Base-by-base conservation (phyloP, 2,797 vertebrate species). In the Spinibarbus caldwelli region DNA sequence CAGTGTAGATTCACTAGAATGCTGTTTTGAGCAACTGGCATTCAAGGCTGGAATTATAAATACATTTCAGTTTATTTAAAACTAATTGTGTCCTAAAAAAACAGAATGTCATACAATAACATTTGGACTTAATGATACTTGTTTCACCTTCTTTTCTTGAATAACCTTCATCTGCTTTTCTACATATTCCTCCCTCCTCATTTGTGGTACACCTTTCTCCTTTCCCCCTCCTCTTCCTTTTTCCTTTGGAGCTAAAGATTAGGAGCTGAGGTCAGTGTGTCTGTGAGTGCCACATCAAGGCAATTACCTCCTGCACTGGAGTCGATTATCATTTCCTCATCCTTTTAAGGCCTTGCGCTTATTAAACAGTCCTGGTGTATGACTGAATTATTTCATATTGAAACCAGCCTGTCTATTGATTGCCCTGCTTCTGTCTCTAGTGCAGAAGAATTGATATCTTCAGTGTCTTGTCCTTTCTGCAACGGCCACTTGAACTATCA, bases 281-380 rank as follows among this genome's bases (percentile, higher is more conserved):
- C 43, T 85, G 36, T 47, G 84, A 79, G 52, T 72, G 62, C 70
- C 54, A 82, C 38, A 64, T 64, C 68, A 85, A 64, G 26, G 36
- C 78, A 82, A 86, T 87, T 87, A 86, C 67, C 78, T 66, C 77
- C 54, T 78, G 75, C 72, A 52, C 71, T 29, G n/a, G 43, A 66
- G 68, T 68, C 54, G 59, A 81, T 87, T 82, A 86, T 52, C 45
- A 59, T 47, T 54, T 68, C 77, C 45, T 83, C 54, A 75, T 81
- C 76, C 54, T 71, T 62, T 72, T 64, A 73, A 54, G 62, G 52
- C 26, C 19, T 49, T 34, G 19, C 6, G 17, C 72, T 77, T 43
- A 45, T 47, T 57, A 36, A n/a, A 72, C 31, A 70, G 54, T 59
- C 38, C 9, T 31, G 15, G 66, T 38, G 66, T 34, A 54, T 71